These are phyloP conservation scores for Netelia melanura DNA, from an alignment of 2,888 invertebrate species.

Conservation along the genomic window DNA sequence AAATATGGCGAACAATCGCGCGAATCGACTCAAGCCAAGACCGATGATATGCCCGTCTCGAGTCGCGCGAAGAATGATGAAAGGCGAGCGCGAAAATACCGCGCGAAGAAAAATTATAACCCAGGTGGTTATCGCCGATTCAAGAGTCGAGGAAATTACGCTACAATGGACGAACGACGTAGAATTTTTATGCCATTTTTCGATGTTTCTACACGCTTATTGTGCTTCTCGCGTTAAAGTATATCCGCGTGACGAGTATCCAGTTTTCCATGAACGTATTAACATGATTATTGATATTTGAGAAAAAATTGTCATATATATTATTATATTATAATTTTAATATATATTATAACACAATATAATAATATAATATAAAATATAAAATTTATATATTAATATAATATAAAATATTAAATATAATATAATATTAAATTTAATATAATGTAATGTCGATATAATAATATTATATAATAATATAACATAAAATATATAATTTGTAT, in stretches of 20 bases:
- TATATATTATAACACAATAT: too few species aligned
- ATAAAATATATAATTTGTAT: too few species aligned
- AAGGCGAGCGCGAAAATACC: slow-evolving; percentile 22
- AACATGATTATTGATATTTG: slow-evolving; percentile 44
- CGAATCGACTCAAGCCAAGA: slow-evolving; percentile 17
- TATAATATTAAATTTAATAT: too few species aligned
- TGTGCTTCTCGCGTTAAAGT: slow-evolving; percentile 18
- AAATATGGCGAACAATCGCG: slow-evolving; percentile 17
- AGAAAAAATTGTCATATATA: neutral
- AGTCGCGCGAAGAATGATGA: slow-evolving; percentile 32
- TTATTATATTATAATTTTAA: too few species aligned
- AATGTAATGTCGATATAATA: too few species aligned
- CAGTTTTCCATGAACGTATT: slow-evolving; percentile 47
- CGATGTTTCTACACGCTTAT: slow-evolving; percentile 30
- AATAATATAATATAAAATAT: too few species aligned
- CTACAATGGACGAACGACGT: neutral
- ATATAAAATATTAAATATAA: too few species aligned
- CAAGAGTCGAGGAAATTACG: neutral
- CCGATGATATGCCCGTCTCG: slow-evolving; percentile 31
- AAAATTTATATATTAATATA: too few species aligned
- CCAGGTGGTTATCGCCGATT: slow-evolving; percentile 37
- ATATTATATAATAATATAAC: too few species aligned
- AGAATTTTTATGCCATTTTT: slow-evolving; percentile 44
- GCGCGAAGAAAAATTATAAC: slow-evolving; percentile 24
- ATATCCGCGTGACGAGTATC: slow-evolving; percentile 3